Evolutionary conservation across 2,888 invertebrate genomes (phyloP), one percentile per base, ranked within the genome.

Genomic region (Microctonus brassicae): DNA sequence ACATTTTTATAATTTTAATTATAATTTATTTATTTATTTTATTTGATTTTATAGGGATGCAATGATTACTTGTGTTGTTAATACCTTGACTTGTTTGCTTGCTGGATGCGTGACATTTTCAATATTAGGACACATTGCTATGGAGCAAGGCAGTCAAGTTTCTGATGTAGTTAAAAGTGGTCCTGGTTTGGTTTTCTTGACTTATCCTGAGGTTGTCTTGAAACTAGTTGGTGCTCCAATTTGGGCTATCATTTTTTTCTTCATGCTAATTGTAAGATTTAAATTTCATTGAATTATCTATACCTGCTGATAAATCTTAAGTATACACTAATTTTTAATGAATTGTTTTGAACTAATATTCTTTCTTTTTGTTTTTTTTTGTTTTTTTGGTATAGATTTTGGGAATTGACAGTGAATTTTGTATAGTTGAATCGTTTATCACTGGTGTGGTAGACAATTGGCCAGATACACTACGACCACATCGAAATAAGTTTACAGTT

Each of bases 101-200:
- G 93, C 94, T 42, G 94, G 94, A 1, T 91, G 93, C 78, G 93
- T 94, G 69, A 94, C 94, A 11, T 94, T 94, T 86, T 92, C 93
- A 60, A 93, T 94, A 61, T 88, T 94, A 73, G 94, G 94, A 22
- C 93, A 93, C 84, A 90, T 93, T 85, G 91, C 93, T 4, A 84
- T 86, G 77, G 90, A 89, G 80, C 89, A 91, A 83, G 86, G 87
- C 55, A 85, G 88, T 1, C 83, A 88, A 26, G 90, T 91, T 2
- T 87, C 86, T 10, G 85, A 88, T 64, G 91, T 91, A 7, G 91
- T 91, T 1, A 90, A 89, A 78, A 90, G 89, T 86, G 93, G 93
- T n/a, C 93, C 93, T 0, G 93, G 93, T n/a, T 88, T 94, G 17
- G 93, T 93, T 53, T 94, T 94, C 83, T 89, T 93, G 36, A 94